phyloP scores from a whole-genome alignment of 2,797 vertebrate species.

The Melanitta fusca region DNA sequence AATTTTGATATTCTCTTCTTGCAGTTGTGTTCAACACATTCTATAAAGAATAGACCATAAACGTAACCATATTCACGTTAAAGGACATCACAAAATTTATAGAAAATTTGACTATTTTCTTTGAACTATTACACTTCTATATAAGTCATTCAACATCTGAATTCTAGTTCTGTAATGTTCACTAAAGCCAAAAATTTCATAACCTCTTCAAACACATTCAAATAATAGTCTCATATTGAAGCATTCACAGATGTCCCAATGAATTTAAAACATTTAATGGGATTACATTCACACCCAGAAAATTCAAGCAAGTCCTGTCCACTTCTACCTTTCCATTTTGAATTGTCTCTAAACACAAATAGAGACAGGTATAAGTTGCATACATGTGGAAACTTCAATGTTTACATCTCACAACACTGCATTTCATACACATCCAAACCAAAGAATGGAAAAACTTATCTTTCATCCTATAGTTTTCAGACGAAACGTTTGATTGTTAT shows the following conservation, averaged over 20 bases:
- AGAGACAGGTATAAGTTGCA: background rate
- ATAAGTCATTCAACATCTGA: background rate
- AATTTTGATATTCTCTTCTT: background rate
- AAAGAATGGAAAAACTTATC: background rate
- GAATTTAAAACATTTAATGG: background rate
- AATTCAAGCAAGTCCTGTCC: background rate
- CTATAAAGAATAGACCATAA: background rate
- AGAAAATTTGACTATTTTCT: background rate
- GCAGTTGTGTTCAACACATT: background rate
- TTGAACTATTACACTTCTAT: background rate
- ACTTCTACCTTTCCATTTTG: background rate
- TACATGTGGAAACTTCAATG: background rate
- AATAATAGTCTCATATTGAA: background rate
- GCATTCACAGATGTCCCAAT: background rate
- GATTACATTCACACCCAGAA: background rate
- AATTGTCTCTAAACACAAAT: background rate
- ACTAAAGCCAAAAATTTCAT: background rate
- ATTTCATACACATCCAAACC: background rate
- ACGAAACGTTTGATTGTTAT: background rate
- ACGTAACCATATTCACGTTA: background rate
- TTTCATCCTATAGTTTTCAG: background rate
- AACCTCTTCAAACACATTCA: background rate
- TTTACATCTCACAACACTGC: background rate
- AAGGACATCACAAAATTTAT: fast-evolving
- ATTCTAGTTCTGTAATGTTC: background rate